A percentile compares a stretch with the other conserved stretches of the same genome.
These are phyloP conservation scores for Halcyon badia DNA, from an alignment of 2,797 vertebrate species.

Conservation along the genomic window DNA sequence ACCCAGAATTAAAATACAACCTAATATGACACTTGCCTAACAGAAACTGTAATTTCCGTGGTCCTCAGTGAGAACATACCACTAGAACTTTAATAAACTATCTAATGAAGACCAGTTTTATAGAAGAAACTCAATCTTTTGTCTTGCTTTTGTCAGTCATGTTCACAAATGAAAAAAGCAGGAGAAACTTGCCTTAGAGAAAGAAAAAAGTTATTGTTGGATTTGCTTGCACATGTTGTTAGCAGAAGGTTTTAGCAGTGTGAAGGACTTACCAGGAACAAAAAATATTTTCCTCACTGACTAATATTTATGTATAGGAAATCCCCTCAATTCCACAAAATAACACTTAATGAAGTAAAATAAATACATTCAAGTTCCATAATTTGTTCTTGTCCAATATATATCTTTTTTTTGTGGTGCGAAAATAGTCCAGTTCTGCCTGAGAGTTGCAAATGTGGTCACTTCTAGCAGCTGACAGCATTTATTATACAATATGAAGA, in stretches of 20 bases:
- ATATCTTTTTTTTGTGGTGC: neutral
- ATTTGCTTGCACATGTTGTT: neutral
- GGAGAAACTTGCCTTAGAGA: neutral
- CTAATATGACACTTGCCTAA: neutral
- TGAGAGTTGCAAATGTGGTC: neutral
- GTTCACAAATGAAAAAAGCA: neutral
- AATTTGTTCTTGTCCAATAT: constrained; percentile 21
- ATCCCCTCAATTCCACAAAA: neutral
- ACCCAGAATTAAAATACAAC: neutral
- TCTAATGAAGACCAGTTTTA: neutral
- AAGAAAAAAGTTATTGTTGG: neutral
- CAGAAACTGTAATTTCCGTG: neutral
- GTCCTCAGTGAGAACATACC: neutral
- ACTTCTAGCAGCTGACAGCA: constrained; percentile 7
- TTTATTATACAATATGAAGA: constrained; percentile 52
- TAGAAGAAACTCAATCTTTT: neutral
- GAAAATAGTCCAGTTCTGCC: neutral
- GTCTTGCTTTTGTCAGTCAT: neutral
- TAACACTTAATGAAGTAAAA: neutral
- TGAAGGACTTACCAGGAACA: neutral
- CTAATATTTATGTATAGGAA: neutral
- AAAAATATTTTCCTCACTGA: neutral
- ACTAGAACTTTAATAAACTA: neutral
- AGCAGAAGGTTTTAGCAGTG: neutral
- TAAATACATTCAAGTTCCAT: constrained; percentile 1